phyloP scores from a whole-genome alignment of 2,797 vertebrate species.

The Gambelia wislizenii region DNA sequence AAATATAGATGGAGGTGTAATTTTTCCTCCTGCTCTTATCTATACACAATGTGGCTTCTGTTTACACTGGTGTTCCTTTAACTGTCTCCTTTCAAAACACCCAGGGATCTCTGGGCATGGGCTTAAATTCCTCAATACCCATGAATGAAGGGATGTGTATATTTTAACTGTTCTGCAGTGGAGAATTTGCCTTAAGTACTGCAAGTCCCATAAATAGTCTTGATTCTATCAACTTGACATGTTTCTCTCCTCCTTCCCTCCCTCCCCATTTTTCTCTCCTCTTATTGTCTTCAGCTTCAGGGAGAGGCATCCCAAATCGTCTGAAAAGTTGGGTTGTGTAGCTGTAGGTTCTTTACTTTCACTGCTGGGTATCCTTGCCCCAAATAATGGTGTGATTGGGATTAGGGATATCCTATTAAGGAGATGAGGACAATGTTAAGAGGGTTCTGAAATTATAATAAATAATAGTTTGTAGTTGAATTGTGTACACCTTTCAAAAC shows the following conservation, averaged over 20 bases:
- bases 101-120: not conserved
- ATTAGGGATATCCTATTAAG: not conserved
- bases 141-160: not conserved
- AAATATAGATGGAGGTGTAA: constrained; percentile 1
- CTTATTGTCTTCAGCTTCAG: not conserved
- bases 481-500: too few species aligned
- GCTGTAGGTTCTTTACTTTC: not conserved
- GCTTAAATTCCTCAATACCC: constrained; percentile 29
- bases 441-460: too few species aligned
- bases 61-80: constrained; percentile 47
- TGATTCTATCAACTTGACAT: not conserved
- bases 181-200: not conserved
- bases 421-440: not conserved
- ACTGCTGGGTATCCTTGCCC: not conserved
- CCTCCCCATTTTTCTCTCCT: not conserved
- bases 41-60: constrained; percentile 40
- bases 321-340: not conserved
- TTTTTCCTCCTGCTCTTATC: constrained; percentile 14
- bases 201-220: not conserved
- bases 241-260: accelerated
- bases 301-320: not conserved
- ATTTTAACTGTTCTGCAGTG: not conserved
- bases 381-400: constrained; percentile 15
- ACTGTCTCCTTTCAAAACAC: constrained; percentile 45
- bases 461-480: too few species aligned